A percentile compares a stretch with the other conserved stretches of the same genome.
Conservation (phyloP, 2,797 vertebrate genomes). For the Cetoscarus ocellatus region DNA sequence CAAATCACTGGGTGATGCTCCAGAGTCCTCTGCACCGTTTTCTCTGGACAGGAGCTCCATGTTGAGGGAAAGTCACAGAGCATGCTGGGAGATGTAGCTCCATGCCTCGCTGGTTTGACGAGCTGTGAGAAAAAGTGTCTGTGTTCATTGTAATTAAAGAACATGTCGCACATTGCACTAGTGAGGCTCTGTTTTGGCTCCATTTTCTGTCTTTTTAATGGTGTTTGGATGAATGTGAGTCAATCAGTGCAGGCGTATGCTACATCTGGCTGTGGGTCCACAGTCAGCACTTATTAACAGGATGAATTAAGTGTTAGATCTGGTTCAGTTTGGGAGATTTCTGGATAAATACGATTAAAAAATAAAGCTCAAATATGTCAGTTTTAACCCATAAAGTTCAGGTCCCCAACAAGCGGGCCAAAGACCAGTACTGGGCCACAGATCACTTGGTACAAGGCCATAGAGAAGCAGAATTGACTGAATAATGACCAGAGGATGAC, state of each 20-base stretch:
- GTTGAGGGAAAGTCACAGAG: conserved; percentile 17
- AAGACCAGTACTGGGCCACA: too few relatives aligned
- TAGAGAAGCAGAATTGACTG: too few relatives aligned
- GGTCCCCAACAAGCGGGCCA: too few relatives aligned
- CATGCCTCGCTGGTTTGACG: conserved; percentile 42
- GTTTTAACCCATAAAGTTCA: neutral
- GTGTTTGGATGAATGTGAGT: conserved; percentile 38
- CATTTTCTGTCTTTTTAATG: conserved; percentile 32
- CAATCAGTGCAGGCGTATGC: conserved; percentile 25
- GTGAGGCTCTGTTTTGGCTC: conserved; percentile 25
- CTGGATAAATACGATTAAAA: conserved; percentile 23
- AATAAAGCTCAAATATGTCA: conserved; percentile 29
- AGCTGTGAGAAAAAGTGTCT: conserved; percentile 28
- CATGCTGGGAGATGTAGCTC: conserved; percentile 8
- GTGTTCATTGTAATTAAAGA: conserved; percentile 45
- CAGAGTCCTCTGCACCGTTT: conserved; percentile 28
- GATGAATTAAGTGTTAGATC: conserved; percentile 29
- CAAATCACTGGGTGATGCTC: conserved; percentile 25
- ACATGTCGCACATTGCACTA: conserved; percentile 34
- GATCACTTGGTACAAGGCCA: too few relatives aligned
- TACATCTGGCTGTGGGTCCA: conserved; percentile 39
- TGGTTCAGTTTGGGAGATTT: conserved; percentile 30
- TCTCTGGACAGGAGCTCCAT: conserved; percentile 29
- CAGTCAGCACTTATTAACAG: conserved; percentile 29
- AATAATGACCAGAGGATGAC: too few relatives aligned